Evolutionary conservation across 2,797 vertebrate species (phyloP).

Genomic region (Anas bahamensis): DNA sequence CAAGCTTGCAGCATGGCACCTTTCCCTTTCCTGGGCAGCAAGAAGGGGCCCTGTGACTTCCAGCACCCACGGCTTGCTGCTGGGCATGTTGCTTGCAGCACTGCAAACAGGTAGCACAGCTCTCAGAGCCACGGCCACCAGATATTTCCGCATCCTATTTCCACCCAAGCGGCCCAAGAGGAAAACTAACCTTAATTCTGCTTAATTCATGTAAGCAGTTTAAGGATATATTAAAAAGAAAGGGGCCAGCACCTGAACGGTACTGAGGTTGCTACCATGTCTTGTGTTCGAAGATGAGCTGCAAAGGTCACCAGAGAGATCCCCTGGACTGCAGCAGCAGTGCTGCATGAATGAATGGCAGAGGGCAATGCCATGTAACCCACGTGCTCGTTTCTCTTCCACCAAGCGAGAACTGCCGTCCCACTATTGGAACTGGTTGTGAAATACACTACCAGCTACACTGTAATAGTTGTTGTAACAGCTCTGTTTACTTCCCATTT

Average conservation of each 20-base stretch:
- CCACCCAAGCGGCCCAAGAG: not conserved
- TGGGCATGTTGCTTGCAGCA: not conserved
- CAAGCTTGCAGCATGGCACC: rapidly evolving
- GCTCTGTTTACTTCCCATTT: slow-evolving; percentile 56
- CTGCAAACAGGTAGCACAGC: not conserved
- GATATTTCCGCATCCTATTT: not conserved
- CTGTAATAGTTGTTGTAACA: slow-evolving; percentile 29
- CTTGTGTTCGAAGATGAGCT: not conserved
- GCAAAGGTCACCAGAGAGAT: not conserved
- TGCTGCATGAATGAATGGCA: not conserved
- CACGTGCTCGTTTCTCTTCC: not conserved
- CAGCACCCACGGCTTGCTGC: not conserved
- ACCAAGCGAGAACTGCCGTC: not conserved
- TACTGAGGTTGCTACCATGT: not conserved
- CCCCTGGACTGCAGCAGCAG: not conserved
- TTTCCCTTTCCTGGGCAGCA: rapidly evolving
- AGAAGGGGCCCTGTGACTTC: not conserved
- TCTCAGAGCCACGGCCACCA: not conserved
- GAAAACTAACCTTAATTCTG: not conserved
- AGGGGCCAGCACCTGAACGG: not conserved
- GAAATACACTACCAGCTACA: slow-evolving; percentile 35
- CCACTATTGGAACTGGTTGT: not conserved
- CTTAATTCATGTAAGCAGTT: not conserved
- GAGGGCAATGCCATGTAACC: not conserved
- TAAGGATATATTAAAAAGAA: not conserved